These are phyloP conservation scores for Pluvialis apricaria DNA, from an alignment of 2,113 vertebrate species.

Conservation along the genomic window DNA sequence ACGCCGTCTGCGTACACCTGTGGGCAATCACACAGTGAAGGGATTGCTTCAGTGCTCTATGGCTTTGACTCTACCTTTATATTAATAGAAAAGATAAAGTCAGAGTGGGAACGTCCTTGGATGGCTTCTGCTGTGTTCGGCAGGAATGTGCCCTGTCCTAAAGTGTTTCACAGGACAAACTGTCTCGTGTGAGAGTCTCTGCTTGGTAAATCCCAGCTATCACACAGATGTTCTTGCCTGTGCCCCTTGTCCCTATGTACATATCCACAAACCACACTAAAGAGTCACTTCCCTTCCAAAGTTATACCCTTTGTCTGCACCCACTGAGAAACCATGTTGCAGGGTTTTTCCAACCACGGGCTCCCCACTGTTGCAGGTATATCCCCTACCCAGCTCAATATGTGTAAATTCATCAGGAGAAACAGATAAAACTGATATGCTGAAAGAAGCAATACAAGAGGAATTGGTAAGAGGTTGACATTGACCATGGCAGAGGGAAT, in stretches of 20 bases:
- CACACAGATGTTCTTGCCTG: neutral
- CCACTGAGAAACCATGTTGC: neutral
- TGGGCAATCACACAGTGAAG: neutral
- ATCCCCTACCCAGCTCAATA: neutral
- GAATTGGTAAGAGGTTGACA: neutral
- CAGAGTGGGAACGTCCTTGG: neutral
- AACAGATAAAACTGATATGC: neutral
- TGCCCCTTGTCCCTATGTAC: neutral
- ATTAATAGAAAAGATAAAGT: neutral
- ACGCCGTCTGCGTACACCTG: neutral
- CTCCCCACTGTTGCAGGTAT: neutral
- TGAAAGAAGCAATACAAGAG: neutral
- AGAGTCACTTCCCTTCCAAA: neutral
- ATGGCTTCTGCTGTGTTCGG: neutral
- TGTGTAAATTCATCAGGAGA: neutral
- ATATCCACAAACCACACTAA: neutral
- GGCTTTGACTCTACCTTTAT: neutral
- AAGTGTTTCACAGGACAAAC: neutral
- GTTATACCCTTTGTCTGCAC: neutral
- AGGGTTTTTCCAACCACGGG: neutral
- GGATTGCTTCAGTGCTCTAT: neutral
- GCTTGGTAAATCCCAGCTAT: neutral
- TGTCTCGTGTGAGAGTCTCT: rapidly evolving
- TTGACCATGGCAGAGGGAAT: neutral
- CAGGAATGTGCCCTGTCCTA: neutral